Base-by-base conservation (phyloP, 2,113 vertebrate genomes). In the Catharus minimus region DNA sequence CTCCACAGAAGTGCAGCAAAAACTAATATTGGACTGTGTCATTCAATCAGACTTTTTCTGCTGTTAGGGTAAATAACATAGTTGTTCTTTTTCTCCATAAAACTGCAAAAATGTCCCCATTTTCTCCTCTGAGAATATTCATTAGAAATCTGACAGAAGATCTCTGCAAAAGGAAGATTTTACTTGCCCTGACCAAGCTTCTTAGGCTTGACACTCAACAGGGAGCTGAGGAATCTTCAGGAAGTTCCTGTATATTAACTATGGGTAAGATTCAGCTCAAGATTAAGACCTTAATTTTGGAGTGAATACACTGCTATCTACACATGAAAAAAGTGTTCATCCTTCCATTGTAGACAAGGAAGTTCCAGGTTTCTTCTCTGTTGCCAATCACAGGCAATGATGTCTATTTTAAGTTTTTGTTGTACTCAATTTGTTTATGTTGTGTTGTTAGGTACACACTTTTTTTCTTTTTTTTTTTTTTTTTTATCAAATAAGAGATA, bases 401-500 rank as follows among this genome's bases (percentile, higher is more conserved):
- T 56, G 10, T 1, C 39, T 36, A 17, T 82, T 44, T 67, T 9
- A 57, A 14, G 8, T 27, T 66, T 33, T 58, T 57, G 5, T 68
- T 2, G 0, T 20, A 27, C 14, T 15, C 10, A 27, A 2, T 57
- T 61, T 52, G 2, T 3, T 58, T 78, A 18, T 73, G 6, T 6
- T 80, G 6, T 13, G 4, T 22, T 84, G 23, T 33, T 69, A 69
- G 24, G 26, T n/a, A 33, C 4, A 20, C 3, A 53, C 26, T 28
- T 44, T 30, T 10, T 46, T 52, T 53, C 26, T 53, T 55, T 33
- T 55, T 53, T 33, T 46, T 53, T 33, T 46, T 53, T 55, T 41
- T 55, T 53, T 33, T 46, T 55, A 26, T 69, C 23, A 74, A 12
- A 52, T 17, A 14, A 57, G 27, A 67, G 4, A n/a, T 1, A 41